Evolutionary conservation across 1,140 invertebrate genomes (phyloP).

Genomic region (Brevipalpus yothersi): DNA sequence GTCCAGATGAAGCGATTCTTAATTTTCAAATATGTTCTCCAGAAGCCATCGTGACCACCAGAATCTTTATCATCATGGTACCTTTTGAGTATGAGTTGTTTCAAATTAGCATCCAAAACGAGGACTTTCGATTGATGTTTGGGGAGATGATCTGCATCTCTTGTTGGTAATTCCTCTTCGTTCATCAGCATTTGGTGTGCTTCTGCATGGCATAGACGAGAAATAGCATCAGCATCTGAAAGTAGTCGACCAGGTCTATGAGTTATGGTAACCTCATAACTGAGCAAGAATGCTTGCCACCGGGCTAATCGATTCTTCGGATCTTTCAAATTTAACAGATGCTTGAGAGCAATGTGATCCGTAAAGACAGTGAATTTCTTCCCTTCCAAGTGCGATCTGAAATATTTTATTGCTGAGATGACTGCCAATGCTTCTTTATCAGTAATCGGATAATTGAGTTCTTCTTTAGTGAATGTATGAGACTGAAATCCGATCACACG

Average conservation of each 20-base stretch:
- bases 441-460: slow-evolving; percentile 12
- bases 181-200: no score
- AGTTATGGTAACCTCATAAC: not conserved
- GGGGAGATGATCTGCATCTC: no score
- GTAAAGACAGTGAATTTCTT: slow-evolving; percentile 8
- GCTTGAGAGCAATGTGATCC: not conserved
- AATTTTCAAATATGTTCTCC: not conserved
- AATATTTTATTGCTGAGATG: slow-evolving; percentile 19
- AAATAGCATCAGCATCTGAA: not conserved
- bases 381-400: not conserved
- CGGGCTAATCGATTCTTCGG: not conserved
- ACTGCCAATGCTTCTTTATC: slow-evolving; percentile 21
- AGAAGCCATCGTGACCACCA: not conserved
- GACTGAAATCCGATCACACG: not conserved
- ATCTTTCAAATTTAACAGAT: not conserved
- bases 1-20: not conserved
- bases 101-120: not conserved
- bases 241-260: not conserved
- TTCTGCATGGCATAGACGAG: not conserved
- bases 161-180: no score
- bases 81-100: no score
- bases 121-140: no score
- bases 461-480: not conserved
- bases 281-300: not conserved
- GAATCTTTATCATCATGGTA: not conserved